Conservation (phyloP, 2,113 vertebrate genomes). For the Nematolebias whitei region DNA sequence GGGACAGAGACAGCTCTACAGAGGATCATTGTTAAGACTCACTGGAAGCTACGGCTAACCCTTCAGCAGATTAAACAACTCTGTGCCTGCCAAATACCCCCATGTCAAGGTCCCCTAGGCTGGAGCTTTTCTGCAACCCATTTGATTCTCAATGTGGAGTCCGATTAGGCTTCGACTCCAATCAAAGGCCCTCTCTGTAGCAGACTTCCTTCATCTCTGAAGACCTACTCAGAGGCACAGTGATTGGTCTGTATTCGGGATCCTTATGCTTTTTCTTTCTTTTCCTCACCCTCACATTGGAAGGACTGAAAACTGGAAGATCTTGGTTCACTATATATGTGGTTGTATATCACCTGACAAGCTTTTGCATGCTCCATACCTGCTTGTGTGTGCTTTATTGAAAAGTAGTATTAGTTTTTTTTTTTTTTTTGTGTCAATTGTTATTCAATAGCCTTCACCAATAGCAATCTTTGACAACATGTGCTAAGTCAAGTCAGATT, state of each 20-base stretch:
- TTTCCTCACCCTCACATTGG: conserved; percentile 2
- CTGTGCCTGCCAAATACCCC: conserved; percentile 26
- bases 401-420: background rate
- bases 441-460: conserved; percentile 1
- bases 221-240: conserved; percentile 26
- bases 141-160: conserved; percentile 30
- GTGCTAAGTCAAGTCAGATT: no score
- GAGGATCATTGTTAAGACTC: background rate
- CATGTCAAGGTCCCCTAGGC: conserved; percentile 31
- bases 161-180: conserved; percentile 55
- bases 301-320: conserved; percentile 2
- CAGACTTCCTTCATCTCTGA: conserved; percentile 49
- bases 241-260: conserved; percentile 36
- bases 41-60: conserved; percentile 25
- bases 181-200: conserved; percentile 55
- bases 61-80: background rate
- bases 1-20: background rate
- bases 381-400: background rate
- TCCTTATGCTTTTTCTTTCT: conserved; percentile 10
- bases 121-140: conserved; percentile 27
- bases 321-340: conserved; percentile 3
- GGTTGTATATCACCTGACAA: background rate
- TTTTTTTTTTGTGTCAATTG: conserved; percentile 5
- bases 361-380: background rate
- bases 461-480: conserved; percentile 26